phyloP scores from a whole-genome alignment of 2,888 invertebrate genomes.

The Drosophila colorata region DNA sequence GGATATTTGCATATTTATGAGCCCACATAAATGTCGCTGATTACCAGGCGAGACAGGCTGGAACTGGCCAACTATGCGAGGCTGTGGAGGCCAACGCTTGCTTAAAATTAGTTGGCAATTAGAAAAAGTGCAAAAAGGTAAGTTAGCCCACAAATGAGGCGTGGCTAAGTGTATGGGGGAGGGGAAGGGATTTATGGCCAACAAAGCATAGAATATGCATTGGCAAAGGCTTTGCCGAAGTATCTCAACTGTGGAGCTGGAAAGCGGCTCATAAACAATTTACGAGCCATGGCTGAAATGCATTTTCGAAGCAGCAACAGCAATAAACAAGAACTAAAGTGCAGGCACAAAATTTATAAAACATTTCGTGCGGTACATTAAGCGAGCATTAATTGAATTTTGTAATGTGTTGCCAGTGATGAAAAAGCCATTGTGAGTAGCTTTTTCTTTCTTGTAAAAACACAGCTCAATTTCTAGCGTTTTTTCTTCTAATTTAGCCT shows the following conservation, averaged over 20 bases:
- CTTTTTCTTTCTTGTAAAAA: neutral
- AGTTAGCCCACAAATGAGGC: constrained; percentile 5
- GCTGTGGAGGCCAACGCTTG: too few species aligned
- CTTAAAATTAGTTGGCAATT: constrained; percentile 68
- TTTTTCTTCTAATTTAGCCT: constrained; percentile 7
- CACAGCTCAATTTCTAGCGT: constrained; percentile 28
- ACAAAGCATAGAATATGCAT: constrained; percentile 11
- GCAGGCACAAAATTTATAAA: constrained; percentile 30
- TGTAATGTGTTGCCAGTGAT: constrained; percentile 21
- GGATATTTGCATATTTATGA: constrained; percentile 82
- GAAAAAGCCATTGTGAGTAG: constrained; percentile 8
- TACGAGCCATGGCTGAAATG: constrained; percentile 31
- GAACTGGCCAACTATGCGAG: constrained; percentile 4
- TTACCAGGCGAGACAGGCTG: constrained; percentile 47
- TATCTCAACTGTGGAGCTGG: constrained; percentile 33
- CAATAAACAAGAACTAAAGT: constrained; percentile 10
- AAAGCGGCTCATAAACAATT: constrained; percentile 32
- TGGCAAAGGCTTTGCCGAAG: constrained; percentile 8
- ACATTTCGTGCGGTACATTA: constrained; percentile 36
- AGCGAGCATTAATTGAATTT: constrained; percentile 38
- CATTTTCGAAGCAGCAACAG: neutral
- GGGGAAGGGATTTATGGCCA: neutral
- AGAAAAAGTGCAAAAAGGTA: constrained; percentile 36
- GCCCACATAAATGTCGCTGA: constrained; percentile 79
- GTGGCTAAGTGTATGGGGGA: too few species aligned